A percentile compares a stretch with the other conserved stretches of the same genome.
Conservation (phyloP, 2,888 invertebrate species). For the Chalcosyrphus nemorum region DNA sequence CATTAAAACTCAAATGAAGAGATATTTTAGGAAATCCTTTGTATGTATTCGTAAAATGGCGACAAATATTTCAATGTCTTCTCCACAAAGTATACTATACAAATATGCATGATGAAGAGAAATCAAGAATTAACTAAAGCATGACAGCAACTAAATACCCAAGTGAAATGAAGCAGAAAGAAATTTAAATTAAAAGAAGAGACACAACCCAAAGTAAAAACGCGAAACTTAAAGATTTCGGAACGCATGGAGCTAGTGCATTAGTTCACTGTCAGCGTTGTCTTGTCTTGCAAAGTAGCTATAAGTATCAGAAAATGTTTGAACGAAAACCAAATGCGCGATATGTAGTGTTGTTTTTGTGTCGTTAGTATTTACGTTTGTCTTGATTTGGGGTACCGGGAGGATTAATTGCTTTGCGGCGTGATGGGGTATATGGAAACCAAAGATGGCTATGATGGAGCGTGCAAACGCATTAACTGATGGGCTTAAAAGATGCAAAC, state of each 20-base stretch:
- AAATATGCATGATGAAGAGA: constrained; percentile 28
- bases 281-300: background rate
- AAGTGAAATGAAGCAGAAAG: constrained; percentile 56
- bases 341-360: background rate
- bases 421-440: constrained; percentile 17
- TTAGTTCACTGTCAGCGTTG: constrained; percentile 36
- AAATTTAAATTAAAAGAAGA: constrained; percentile 55
- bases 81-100: constrained; percentile 15
- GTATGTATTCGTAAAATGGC: constrained; percentile 41
- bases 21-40: constrained; percentile 38
- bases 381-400: constrained; percentile 23
- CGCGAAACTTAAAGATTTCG: background rate
- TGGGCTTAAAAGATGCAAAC: constrained; percentile 19
- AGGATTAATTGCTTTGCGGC: constrained; percentile 57
- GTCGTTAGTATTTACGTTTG: constrained; percentile 23
- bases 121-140: constrained; percentile 53
- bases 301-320: constrained; percentile 16
- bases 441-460: background rate
- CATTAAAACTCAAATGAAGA: constrained; percentile 4
- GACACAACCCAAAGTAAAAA: background rate
- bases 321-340: constrained; percentile 2
- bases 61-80: constrained; percentile 67
- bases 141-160: constrained; percentile 48
- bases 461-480: constrained; percentile 37
- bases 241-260: constrained; percentile 17